Percentiles rank a stretch among this genome's conserved stretches.
Conservation (phyloP, 2,888 invertebrate species). For the Amphipyra berbera region DNA sequence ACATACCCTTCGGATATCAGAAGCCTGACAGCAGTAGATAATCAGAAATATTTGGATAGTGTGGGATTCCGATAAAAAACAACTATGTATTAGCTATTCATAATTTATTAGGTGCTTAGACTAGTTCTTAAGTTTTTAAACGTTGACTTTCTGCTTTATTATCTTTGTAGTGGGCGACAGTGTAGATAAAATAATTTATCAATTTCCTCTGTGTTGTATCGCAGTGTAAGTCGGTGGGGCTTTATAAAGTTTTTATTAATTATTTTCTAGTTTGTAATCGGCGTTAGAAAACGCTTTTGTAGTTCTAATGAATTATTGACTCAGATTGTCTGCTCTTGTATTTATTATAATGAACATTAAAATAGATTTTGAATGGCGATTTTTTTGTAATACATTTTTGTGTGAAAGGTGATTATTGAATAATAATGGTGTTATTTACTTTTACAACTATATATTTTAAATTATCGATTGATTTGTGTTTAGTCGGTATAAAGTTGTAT, state of each 20-base stretch:
- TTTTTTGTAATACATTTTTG: constrained; percentile 11
- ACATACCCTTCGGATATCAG: constrained; percentile 8
- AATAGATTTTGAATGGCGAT: neutral
- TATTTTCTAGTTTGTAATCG: constrained; percentile 59
- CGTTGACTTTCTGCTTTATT: constrained; percentile 54
- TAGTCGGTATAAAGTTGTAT: neutral
- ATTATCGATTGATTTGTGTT: constrained; percentile 12
- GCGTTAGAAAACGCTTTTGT: constrained; percentile 54
- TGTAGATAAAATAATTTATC: constrained; percentile 68
- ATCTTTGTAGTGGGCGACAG: constrained; percentile 53
- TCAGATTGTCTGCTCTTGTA: constrained; percentile 34
- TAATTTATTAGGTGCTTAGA: constrained; percentile 19
- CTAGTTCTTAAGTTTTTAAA: constrained; percentile 23
- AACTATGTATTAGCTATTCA: too few species aligned
- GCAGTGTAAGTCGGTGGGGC: constrained; percentile 61
- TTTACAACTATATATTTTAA: constrained; percentile 29
- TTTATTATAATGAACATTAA: constrained; percentile 29
- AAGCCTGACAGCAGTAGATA: constrained; percentile 29
- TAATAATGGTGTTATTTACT: constrained; percentile 13
- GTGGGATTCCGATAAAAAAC: constrained; percentile 24
- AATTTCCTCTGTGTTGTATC: constrained; percentile 62
- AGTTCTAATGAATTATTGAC: constrained; percentile 54
- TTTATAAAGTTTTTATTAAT: constrained; percentile 64
- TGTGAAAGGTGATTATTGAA: constrained; percentile 33
- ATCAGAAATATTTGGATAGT: constrained; percentile 18